Evolutionary conservation across 2,113 vertebrate genomes (phyloP).

Genomic region (Brienomyrus brachyistius): DNA sequence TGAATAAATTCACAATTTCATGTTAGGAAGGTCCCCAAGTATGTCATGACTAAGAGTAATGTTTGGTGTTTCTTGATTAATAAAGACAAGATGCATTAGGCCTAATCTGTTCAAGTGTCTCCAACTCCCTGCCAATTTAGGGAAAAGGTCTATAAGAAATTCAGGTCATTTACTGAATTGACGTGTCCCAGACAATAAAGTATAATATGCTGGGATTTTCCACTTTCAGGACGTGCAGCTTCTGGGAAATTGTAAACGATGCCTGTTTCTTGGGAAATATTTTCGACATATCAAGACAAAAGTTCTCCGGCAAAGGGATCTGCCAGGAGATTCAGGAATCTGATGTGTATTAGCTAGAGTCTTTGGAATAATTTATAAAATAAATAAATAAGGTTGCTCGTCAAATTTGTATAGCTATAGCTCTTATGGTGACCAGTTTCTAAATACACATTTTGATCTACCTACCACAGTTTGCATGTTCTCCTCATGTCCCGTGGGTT

Average conservation of each 20-base stretch:
- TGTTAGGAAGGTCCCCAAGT: not conserved
- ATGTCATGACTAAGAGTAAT: not conserved
- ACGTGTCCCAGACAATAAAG: not conserved
- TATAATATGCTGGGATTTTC: not conserved
- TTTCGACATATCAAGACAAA: not conserved
- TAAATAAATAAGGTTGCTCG: not conserved
- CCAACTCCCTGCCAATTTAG: not conserved
- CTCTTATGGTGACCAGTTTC: not conserved
- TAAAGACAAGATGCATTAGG: not conserved
- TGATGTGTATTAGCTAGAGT: not conserved
- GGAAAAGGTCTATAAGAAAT: not conserved
- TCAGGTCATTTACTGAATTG: not conserved
- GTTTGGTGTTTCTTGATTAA: not conserved
- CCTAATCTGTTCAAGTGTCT: not conserved
- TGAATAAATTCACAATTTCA: not conserved
- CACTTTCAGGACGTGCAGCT: not conserved
- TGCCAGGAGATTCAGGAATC: not conserved
- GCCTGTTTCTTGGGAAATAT: not conserved
- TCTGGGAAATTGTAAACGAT: not conserved
- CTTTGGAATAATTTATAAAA: not conserved
- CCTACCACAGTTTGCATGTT: not conserved
- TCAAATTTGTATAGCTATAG: not conserved
- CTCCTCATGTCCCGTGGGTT: not conserved
- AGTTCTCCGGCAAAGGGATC: not conserved
- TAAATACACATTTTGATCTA: not conserved